These are phyloP conservation scores for Gymnosoma rotundatum DNA, from an alignment of 2,888 invertebrate genomes.

Conservation along the genomic window DNA sequence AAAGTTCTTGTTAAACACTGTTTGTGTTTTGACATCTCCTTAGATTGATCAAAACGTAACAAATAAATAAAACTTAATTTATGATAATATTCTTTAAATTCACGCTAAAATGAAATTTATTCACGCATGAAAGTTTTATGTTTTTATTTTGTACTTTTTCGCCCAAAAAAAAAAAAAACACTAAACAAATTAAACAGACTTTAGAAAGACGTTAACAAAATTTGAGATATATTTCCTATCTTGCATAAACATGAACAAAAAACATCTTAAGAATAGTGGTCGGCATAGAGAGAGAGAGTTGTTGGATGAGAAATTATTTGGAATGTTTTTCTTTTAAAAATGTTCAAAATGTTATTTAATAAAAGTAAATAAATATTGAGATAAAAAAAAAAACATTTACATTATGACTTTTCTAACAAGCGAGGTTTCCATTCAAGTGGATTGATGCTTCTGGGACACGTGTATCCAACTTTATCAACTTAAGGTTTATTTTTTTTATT, in stretches of 20 bases:
- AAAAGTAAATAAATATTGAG: too few relatives aligned
- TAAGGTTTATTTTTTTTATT: too few relatives aligned
- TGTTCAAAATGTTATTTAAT: too few relatives aligned
- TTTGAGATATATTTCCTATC: constrained; percentile 65
- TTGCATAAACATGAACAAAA: constrained; percentile 23
- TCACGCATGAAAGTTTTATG: constrained; percentile 41
- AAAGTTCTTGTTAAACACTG: background rate
- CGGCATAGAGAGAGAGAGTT: too few relatives aligned
- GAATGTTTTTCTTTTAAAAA: too few relatives aligned
- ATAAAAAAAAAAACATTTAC: too few relatives aligned
- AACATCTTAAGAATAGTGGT: too few relatives aligned
- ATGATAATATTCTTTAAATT: background rate
- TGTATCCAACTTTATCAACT: too few relatives aligned
- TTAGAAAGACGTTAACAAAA: constrained; percentile 39
- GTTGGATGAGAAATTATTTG: too few relatives aligned
- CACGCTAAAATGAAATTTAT: constrained; percentile 23
- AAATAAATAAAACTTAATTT: background rate
- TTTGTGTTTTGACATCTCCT: background rate
- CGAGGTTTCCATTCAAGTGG: too few relatives aligned
- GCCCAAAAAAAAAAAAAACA: background rate
- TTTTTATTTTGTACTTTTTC: background rate
- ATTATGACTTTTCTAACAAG: too few relatives aligned
- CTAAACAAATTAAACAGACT: background rate
- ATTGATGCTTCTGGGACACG: too few relatives aligned
- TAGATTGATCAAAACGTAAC: background rate